These are phyloP conservation scores for Drosophila yakuba DNA, from an alignment of 1,140 invertebrate genomes.

Conservation along the genomic window DNA sequence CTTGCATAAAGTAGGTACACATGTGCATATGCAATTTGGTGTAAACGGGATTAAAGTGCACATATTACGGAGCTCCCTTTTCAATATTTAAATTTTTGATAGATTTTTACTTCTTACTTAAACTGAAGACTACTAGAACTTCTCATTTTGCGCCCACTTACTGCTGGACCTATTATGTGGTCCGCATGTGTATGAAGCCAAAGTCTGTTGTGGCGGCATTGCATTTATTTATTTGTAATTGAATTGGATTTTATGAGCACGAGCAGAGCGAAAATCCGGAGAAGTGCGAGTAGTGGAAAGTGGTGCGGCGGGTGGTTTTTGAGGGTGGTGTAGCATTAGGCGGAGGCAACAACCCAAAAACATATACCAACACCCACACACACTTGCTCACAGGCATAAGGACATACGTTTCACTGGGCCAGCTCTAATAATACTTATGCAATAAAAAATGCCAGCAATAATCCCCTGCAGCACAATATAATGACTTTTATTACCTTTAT, in stretches of 20 bases:
- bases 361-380: neutral
- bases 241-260: constrained; percentile 61
- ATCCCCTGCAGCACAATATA: constrained; percentile 76
- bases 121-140: neutral
- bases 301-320: constrained; percentile 9
- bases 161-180: constrained; percentile 1
- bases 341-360: constrained; percentile 37
- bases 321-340: constrained; percentile 20
- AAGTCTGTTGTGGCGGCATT: constrained; percentile 21
- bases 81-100: neutral
- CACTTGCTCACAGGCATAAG: neutral
- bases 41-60: too few species aligned
- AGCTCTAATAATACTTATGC: constrained; percentile 65
- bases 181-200: neutral
- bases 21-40: neutral
- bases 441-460: constrained; percentile 69
- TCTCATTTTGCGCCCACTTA: neutral
- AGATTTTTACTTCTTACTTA: neutral
- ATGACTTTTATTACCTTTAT: constrained; percentile 82
- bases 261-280: constrained; percentile 18
- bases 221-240: constrained; percentile 66
- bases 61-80: too few species aligned
- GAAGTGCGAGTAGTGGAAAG: constrained; percentile 7
- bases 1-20: constrained; percentile 16
- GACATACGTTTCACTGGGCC: neutral